Evolutionary conservation across 2,888 invertebrate genomes (phyloP), one percentile per base, ranked within the genome.

Genomic region (Lithophane ornitopus): DNA sequence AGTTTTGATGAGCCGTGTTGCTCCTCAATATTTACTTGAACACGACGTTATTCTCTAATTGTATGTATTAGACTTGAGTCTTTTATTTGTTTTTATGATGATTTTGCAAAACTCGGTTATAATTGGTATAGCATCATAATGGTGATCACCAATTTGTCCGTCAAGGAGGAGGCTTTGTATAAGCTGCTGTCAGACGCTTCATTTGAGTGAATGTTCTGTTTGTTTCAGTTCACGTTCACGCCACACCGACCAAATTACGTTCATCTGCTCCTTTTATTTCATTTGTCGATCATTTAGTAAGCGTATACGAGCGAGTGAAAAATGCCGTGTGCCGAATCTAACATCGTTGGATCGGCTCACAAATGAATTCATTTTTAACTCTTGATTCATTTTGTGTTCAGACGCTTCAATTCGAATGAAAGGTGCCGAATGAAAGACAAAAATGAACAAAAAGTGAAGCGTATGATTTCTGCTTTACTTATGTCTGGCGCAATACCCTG

Each of bases 1-100:
- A 71, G 73, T 74, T 84, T 65, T 62, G 71, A 80, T 84, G 80
- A 54, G 65, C 19, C 14, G 52, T 63, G 62, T 59, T 67, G 65
- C 14, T 26, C 14, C n/a, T 67, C 49, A 62, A 26, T 41, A 46
- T 39, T 44, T 61, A 70, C 46, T 61, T 34, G 19, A 61, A 49
- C 49, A 49, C 22, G 49, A 49, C 59, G 2, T 54, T 49, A 65
- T 54, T 69, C 41, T 54, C 39, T 70, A 62, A 73, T 65, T 74
- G 65, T 39, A 39, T 11, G 0, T 68, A 63, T 69, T 79, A 46
- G 56, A 28, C 3, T 56, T 9, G 16, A 7, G 22, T 49, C 11
- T 71, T 66, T 54, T 70, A 49, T 41, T 8, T 8, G 46, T 49
- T 59, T 26, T 41, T 41, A 14, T 16, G 12, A 19, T 19, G 0